These are phyloP conservation scores for Eurystomus glaucurus DNA, from an alignment of 2,797 vertebrate species.

Conservation along the genomic window DNA sequence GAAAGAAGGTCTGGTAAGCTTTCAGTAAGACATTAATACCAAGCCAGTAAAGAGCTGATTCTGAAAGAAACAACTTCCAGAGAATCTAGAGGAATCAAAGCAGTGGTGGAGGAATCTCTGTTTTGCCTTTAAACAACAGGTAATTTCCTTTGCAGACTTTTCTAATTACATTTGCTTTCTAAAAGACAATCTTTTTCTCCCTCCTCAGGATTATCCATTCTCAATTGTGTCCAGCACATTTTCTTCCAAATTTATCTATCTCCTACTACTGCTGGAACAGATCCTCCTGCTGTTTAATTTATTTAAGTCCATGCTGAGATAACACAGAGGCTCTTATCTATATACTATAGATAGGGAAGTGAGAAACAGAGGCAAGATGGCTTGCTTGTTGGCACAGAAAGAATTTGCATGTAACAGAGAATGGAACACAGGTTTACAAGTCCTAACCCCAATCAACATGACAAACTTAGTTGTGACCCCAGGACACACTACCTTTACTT, in stretches of 20 bases:
- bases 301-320: not conserved
- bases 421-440: not conserved
- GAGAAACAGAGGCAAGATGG: not conserved
- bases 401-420: not conserved
- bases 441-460: not conserved
- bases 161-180: not conserved
- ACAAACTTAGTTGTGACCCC: not conserved
- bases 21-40: not conserved
- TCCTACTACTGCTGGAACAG: not conserved
- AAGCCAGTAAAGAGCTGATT: not conserved
- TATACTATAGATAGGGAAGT: not conserved
- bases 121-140: not conserved
- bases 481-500: not conserved
- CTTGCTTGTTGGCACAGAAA: not conserved
- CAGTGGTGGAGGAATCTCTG: not conserved
- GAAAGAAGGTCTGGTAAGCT: not conserved
- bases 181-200: not conserved
- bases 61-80: not conserved
- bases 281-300: not conserved
- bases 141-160: not conserved
- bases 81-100: not conserved
- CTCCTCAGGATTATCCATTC: not conserved
- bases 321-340: not conserved
- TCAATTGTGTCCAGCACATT: not conserved
- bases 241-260: not conserved